These are phyloP conservation scores for Dysidea cf. avara DNA, from an alignment of 37 sponge, comb jelly and placozoan species.

Conservation along the genomic window DNA sequence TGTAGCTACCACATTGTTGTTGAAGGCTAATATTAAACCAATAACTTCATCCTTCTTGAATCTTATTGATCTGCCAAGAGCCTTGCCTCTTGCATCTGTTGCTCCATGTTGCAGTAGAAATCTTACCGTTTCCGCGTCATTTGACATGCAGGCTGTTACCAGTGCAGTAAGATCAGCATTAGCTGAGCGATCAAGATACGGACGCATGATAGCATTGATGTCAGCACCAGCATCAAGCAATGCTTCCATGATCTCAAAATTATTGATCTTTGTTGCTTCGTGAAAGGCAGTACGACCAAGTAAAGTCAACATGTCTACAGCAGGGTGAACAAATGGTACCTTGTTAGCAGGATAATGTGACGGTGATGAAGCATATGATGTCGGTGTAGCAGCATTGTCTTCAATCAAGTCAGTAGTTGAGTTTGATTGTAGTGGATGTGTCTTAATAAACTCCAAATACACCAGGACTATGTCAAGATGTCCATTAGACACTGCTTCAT, in stretches of 20 bases:
- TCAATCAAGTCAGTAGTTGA: no score
- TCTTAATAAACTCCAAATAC: constrained; percentile 33
- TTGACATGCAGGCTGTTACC: constrained; percentile 60
- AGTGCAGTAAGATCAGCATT: constrained; percentile 70
- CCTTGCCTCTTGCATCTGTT: constrained; percentile 68
- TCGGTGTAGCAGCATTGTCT: background rate
- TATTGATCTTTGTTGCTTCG: constrained; percentile 40
- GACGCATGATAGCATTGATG: constrained; percentile 70
- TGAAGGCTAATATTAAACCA: constrained; percentile 72
- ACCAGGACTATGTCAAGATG: constrained; percentile 45
- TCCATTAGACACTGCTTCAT: constrained; percentile 52
- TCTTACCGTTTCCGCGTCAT: constrained; percentile 41
- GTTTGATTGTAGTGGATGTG: background rate
- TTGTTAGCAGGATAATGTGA: no score
- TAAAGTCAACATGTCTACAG: constrained; percentile 47
- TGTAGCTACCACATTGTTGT: constrained; percentile 23
- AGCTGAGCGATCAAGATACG: constrained; percentile 16
- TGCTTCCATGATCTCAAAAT: constrained; percentile 48
- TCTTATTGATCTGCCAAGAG: constrained; percentile 56
- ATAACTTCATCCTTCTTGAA: constrained; percentile 17
- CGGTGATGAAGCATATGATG: background rate
- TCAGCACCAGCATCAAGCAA: constrained; percentile 74
- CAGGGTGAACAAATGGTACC: constrained; percentile 8
- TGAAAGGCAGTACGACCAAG: constrained; percentile 72
- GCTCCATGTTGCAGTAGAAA: constrained; percentile 73